A percentile compares a stretch with the other conserved stretches of the same genome.
phyloP scores from a whole-genome alignment of 2,113 vertebrate species.

The Ciconia stormi region DNA sequence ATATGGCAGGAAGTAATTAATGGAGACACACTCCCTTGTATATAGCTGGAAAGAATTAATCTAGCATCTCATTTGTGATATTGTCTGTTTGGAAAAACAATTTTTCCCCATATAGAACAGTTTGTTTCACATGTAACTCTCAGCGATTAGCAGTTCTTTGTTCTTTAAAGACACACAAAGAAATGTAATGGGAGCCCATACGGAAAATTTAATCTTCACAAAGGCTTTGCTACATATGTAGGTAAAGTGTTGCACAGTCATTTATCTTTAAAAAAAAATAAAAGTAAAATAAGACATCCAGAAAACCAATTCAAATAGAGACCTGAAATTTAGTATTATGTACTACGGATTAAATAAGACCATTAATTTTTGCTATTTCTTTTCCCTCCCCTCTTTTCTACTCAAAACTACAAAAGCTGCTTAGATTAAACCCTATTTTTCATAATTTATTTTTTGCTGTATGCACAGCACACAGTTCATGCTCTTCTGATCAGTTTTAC shows the following conservation, averaged over 20 bases:
- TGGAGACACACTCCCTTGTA: background rate
- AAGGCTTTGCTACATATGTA: background rate
- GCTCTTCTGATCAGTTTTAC: background rate
- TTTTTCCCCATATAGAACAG: background rate
- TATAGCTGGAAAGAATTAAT: background rate
- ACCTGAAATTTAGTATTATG: background rate
- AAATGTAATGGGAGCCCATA: background rate
- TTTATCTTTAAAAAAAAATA: background rate
- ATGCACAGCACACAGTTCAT: background rate
- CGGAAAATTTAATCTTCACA: background rate
- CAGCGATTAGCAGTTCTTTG: background rate
- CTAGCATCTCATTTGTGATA: background rate
- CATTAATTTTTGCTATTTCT: background rate
- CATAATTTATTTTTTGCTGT: background rate
- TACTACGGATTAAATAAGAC: background rate
- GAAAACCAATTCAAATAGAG: background rate
- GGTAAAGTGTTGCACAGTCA: background rate
- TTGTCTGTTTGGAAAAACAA: background rate
- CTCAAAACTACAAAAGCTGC: background rate
- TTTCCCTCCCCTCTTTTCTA: background rate
- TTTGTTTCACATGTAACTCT: background rate
- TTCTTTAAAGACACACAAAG: background rate
- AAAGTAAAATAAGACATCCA: background rate
- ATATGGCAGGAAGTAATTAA: slow-evolving; percentile 16
- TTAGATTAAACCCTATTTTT: background rate